Base-by-base conservation (phyloP, 2,113 vertebrate species). In the Myanophis thanlyinensis region DNA sequence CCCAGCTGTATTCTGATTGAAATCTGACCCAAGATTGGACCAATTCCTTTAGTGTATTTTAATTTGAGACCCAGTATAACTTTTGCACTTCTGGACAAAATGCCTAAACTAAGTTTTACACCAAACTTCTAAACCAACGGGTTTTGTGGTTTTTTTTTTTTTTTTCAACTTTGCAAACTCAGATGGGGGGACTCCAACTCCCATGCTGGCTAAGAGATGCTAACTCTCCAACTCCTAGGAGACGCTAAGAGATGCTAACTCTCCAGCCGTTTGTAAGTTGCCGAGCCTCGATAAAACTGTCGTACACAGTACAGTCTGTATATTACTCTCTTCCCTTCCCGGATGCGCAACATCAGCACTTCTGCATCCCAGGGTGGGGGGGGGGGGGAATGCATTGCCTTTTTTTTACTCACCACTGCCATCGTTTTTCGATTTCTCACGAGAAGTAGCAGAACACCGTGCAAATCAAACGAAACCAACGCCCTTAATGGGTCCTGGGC, bases 401-500 rank as follows among this genome's bases (percentile, higher is more conserved):
- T 54, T 22, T 54, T 22, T 53, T 2, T 11, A 53, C 87, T 88
- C 52, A 88, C 87, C 52, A 6, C 1, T 23, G 35, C 52, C 87
- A 88, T 89, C 30, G 1, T 47, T 80, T 22, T 40, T 22, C 8
- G 15, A 11, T 56, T 89, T 67, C 27, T 30, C 56, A 2, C n/a
- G 44, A n/a, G 15, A 46, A 49, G 3, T 51, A 27, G 47, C 13
- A 48, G 12, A 5, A n/a, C 4, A 7, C 12, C 0, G 2, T 7
- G 12, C 9, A 51, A 52, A 53, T 15, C n/a, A 40, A 11, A 2
- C 0, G 27, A 30, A 13, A 2, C 0, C 48, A 30, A 13, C 4
- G 1, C 27, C 23, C 23, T 11, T 4, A 11, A 48, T 30, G 0
- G 0, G 18, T 15, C 30, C n/a, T 30, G 1, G 30, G 9, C 3